Evolutionary conservation across 1,140 invertebrate species (phyloP).

Genomic region (Bombus haemorrhoidalis): DNA sequence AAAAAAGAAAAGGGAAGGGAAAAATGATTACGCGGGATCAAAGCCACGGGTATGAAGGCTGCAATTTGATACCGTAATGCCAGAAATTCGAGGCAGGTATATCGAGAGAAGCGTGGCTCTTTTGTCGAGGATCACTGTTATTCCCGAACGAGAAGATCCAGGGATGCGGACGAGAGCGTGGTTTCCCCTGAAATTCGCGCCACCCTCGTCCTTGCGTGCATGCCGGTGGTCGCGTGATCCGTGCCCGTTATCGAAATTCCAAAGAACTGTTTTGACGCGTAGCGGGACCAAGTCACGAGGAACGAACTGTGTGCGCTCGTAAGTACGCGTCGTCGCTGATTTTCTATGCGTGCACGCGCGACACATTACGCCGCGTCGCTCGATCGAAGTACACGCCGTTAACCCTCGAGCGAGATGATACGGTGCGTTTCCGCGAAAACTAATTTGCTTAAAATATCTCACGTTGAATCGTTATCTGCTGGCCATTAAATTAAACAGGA

Average conservation of each 20-base stretch:
- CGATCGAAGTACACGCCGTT: not conserved
- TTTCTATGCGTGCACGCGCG: not conserved
- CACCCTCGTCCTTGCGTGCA: slow-evolving; percentile 36
- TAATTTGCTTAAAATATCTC: slow-evolving; percentile 18
- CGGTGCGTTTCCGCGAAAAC: slow-evolving; percentile 18
- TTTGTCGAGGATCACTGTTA: slow-evolving; percentile 39
- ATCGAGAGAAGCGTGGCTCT: not conserved
- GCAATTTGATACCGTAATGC: slow-evolving; percentile 31
- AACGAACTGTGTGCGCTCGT: not conserved
- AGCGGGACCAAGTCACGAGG: not conserved
- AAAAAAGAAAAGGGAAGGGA: not conserved
- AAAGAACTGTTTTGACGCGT: slow-evolving; percentile 13
- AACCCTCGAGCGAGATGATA: too few relatives aligned
- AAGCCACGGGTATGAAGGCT: not conserved
- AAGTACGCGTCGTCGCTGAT: not conserved
- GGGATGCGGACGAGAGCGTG: not conserved
- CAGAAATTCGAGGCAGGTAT: slow-evolving; percentile 21
- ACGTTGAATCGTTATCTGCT: not conserved
- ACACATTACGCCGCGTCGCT: not conserved
- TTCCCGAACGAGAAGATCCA: not conserved
- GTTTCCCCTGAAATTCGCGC: slow-evolving; percentile 15
- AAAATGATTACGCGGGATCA: slow-evolving; percentile 30
- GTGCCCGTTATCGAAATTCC: slow-evolving; percentile 46
- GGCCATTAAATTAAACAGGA: not conserved
- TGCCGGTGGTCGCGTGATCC: slow-evolving; percentile 34